Percentiles rank a stretch among this genome's conserved stretches.
These are phyloP conservation scores for Maniola hyperantus DNA, from an alignment of 2,888 invertebrate genomes.

Conservation along the genomic window DNA sequence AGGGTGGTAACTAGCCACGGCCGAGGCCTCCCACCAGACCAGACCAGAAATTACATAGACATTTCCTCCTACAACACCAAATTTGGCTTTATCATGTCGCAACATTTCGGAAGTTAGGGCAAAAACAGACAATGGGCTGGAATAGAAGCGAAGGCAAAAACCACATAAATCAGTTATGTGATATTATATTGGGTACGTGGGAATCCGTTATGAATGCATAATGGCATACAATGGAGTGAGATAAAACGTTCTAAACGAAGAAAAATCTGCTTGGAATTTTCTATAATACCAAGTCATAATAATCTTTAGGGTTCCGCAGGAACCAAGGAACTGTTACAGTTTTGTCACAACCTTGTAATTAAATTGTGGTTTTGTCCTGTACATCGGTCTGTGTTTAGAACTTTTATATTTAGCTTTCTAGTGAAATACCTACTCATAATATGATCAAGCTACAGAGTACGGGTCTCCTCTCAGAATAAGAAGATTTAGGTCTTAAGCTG, in stretches of 20 bases:
- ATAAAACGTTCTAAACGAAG: slow-evolving; percentile 13
- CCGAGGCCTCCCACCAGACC: no score
- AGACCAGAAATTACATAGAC: no score
- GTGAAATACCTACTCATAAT: no score
- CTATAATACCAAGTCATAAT: not conserved
- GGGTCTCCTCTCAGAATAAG: no score
- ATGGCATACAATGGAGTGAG: slow-evolving; percentile 24
- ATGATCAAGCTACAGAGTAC: no score
- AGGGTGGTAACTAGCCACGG: no score
- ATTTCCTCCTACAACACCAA: slow-evolving; percentile 9
- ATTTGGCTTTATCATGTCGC: slow-evolving; percentile 11
- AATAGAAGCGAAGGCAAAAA: slow-evolving; percentile 26
- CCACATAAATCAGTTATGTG: slow-evolving; percentile 30
- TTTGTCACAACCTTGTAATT: no score
- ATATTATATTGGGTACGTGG: slow-evolving; percentile 32
- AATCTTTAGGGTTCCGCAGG: not conserved
- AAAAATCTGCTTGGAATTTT: slow-evolving; percentile 9
- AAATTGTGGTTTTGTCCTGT: no score
- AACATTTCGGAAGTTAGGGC: slow-evolving; percentile 29
- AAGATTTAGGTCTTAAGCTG: no score
- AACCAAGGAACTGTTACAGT: no score
- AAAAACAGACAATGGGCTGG: slow-evolving; percentile 27
- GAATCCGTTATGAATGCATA: slow-evolving; percentile 31
- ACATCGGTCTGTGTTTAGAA: no score
- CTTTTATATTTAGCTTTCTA: no score